These are phyloP conservation scores for Brachyistius frenatus DNA, from an alignment of 2,113 vertebrate species.

Conservation along the genomic window DNA sequence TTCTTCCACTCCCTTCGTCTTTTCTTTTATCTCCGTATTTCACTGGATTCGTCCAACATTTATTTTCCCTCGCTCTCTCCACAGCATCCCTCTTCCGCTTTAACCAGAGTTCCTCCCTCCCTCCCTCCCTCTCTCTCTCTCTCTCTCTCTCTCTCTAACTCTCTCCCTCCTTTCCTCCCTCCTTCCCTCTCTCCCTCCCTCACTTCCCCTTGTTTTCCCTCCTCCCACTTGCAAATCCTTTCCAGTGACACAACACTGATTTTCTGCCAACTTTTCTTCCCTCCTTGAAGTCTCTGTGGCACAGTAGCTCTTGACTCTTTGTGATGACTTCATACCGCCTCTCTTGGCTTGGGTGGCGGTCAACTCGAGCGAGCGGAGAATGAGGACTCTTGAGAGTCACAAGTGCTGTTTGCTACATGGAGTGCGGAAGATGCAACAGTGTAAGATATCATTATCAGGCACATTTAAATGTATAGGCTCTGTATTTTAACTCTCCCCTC, in stretches of 20 bases:
- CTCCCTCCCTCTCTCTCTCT: constrained; percentile 41
- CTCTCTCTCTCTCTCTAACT: constrained; percentile 13
- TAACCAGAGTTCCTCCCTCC: constrained; percentile 41
- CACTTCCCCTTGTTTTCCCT: constrained; percentile 56
- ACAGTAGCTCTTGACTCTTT: constrained; percentile 77
- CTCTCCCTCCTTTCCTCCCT: constrained; percentile 53
- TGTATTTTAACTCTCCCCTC: background rate
- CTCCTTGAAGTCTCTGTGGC: constrained; percentile 73
- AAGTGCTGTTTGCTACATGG: constrained; percentile 54
- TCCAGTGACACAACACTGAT: constrained; percentile 76
- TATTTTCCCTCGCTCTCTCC: constrained; percentile 13
- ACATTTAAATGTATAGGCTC: constrained; percentile 34
- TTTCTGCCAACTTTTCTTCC: constrained; percentile 80
- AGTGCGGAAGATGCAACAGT: constrained; percentile 39
- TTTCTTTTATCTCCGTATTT: constrained; percentile 46
- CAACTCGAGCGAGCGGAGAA: constrained; percentile 70
- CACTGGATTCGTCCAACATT: constrained; percentile 37
- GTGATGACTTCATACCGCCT: constrained; percentile 79
- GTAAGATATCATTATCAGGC: constrained; percentile 28
- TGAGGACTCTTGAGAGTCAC: constrained; percentile 67
- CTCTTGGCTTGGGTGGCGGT: constrained; percentile 73
- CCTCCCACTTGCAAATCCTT: constrained; percentile 76
- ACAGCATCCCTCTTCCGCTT: constrained; percentile 50
- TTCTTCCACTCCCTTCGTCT: constrained; percentile 22
- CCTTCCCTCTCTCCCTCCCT: constrained; percentile 48